These are phyloP conservation scores for Diplolepis rosae DNA, from an alignment of 2,888 invertebrate genomes.

Conservation along the genomic window DNA sequence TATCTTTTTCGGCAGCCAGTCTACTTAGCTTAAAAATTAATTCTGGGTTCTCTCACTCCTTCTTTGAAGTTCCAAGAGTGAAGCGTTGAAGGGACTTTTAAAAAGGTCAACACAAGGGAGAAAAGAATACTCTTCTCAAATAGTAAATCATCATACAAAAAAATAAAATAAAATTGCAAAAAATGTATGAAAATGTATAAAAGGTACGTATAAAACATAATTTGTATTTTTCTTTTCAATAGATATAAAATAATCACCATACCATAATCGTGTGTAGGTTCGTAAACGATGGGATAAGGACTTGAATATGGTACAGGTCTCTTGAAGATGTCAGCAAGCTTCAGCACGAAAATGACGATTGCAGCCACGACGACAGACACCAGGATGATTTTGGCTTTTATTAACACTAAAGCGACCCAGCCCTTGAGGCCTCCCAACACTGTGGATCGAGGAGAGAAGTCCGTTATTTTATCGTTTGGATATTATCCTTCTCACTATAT, in stretches of 20 bases:
- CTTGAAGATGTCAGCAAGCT: slow-evolving; percentile 41
- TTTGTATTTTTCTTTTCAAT: not conserved
- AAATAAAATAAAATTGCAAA: not conserved
- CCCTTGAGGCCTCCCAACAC: slow-evolving; percentile 61
- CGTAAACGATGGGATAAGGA: slow-evolving; percentile 43
- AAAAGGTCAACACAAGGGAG: slow-evolving; percentile 17
- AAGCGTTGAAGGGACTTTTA: not conserved
- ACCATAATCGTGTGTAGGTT: slow-evolving; percentile 49
- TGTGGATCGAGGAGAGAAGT: slow-evolving; percentile 45
- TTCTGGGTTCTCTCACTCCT: not conserved
- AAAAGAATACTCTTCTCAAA: not conserved
- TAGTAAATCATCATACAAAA: not conserved
- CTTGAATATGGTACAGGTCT: not conserved
- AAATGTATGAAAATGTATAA: too few relatives aligned
- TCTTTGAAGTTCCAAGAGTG: slow-evolving; percentile 14
- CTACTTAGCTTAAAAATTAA: slow-evolving; percentile 12
- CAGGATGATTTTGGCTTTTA: slow-evolving; percentile 62
- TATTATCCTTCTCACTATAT: slow-evolving; percentile 20
- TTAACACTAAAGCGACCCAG: slow-evolving; percentile 53
- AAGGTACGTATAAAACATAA: not conserved
- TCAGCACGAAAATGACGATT: slow-evolving; percentile 53
- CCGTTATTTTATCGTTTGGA: slow-evolving; percentile 1
- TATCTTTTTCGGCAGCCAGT: slow-evolving; percentile 7
- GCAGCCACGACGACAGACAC: slow-evolving; percentile 55
- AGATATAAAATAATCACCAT: slow-evolving; percentile 10